Percentiles rank a stretch among this genome's conserved stretches.
phyloP scores from a whole-genome alignment of 2,797 vertebrate genomes.

The Neosilurus hyrtlii region DNA sequence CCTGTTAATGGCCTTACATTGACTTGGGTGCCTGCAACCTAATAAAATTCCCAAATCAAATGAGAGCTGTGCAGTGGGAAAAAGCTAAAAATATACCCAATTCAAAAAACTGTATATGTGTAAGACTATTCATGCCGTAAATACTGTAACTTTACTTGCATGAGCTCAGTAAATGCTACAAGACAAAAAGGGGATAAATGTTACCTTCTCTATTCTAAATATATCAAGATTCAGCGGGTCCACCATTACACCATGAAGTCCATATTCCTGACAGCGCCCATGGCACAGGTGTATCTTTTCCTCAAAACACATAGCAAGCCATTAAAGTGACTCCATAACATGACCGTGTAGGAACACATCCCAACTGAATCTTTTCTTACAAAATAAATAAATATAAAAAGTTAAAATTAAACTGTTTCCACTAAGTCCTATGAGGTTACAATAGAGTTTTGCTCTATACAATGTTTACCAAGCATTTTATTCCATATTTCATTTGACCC shows the following conservation, averaged over 20 bases:
- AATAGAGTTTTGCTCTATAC: background rate
- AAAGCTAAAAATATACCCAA: background rate
- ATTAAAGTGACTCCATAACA: background rate
- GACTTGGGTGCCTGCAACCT: background rate
- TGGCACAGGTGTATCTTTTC: constrained; percentile 6
- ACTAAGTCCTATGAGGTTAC: background rate
- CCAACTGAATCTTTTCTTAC: background rate
- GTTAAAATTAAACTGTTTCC: background rate
- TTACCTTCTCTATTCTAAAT: background rate
- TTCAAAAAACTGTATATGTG: background rate
- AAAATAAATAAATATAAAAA: background rate
- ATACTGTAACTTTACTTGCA: background rate
- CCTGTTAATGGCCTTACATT: background rate
- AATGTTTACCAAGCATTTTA: background rate
- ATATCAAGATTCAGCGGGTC: background rate
- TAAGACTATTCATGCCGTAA: background rate
- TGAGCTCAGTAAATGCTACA: background rate
- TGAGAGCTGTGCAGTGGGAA: background rate
- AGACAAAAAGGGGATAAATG: background rate
- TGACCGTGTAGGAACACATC: constrained; percentile 1
- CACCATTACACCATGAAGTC: background rate
- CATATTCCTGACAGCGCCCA: background rate
- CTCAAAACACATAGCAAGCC: background rate
- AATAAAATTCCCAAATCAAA: background rate
- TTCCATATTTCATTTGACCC: too few species aligned